phyloP scores from a whole-genome alignment of 2,888 invertebrate genomes.

The Apoda limacodes region DNA sequence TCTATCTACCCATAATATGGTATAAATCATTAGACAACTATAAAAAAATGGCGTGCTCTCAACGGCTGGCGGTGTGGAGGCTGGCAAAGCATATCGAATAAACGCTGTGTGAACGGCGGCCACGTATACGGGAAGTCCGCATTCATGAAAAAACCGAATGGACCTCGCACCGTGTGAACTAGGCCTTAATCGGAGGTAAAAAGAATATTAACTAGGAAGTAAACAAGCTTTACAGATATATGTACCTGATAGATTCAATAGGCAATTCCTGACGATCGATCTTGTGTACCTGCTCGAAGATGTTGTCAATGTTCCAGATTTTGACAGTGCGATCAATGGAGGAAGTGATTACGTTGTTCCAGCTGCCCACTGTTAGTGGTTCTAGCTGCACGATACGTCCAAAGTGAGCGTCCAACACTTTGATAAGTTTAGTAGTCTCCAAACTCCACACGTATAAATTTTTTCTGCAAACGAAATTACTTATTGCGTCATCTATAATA shows the following conservation, averaged over 20 bases:
- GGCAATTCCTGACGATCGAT: conserved; percentile 96
- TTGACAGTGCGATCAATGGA: conserved; percentile 98
- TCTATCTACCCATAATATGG: no score
- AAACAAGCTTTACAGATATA: conserved; percentile 5
- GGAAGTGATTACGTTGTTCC: conserved; percentile 96
- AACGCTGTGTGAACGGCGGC: no score
- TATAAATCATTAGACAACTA: no score
- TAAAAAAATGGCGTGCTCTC: no score
- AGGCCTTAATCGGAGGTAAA: no score
- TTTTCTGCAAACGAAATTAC: conserved; percentile 82
- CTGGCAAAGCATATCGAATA: no score
- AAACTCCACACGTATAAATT: conserved; percentile 96
- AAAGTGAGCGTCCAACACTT: conserved; percentile 96
- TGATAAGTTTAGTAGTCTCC: conserved; percentile 83
- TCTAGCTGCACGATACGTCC: conserved; percentile 94
- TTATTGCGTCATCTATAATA: no score
- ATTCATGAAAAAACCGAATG: no score
- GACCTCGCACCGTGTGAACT: no score
- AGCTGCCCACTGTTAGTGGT: conserved; percentile 86
- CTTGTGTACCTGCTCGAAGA: conserved; percentile 96
- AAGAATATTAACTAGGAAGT: not conserved
- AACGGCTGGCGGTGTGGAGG: no score
- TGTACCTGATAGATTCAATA: conserved; percentile 89
- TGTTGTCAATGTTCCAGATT: conserved; percentile 99
- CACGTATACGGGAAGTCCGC: no score